phyloP scores from a whole-genome alignment of 2,797 vertebrate genomes.

The Heliangelus exortis region DNA sequence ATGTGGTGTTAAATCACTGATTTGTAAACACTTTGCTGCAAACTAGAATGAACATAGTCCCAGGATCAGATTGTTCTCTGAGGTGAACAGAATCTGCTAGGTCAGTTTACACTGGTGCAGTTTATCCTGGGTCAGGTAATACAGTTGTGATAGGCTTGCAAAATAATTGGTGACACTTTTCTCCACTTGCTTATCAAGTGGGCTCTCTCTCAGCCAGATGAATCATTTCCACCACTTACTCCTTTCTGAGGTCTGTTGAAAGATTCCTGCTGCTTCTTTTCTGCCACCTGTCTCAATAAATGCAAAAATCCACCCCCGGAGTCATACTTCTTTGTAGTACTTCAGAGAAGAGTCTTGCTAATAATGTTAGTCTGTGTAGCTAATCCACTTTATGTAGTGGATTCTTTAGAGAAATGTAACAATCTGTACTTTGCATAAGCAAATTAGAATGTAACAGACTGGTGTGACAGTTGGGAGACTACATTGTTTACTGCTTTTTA shows the following conservation, averaged over 20 bases:
- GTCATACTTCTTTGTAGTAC: neutral
- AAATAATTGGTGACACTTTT: neutral
- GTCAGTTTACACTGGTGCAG: neutral
- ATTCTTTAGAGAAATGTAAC: neutral
- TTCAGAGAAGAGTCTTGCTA: neutral
- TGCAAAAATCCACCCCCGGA: neutral
- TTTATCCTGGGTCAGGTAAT: slow-evolving; percentile 26
- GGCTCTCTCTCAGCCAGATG: neutral
- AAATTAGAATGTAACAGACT: neutral
- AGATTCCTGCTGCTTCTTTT: neutral
- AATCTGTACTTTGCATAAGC: neutral
- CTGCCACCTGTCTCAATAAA: slow-evolving; percentile 7
- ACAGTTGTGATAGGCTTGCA: neutral
- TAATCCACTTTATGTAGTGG: neutral
- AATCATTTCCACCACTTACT: neutral
- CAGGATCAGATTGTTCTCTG: neutral
- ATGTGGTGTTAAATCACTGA: neutral
- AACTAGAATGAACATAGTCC: neutral
- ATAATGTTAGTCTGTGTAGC: neutral
- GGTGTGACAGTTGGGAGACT: neutral
- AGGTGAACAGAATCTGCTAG: neutral
- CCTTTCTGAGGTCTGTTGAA: neutral
- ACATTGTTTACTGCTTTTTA: neutral
- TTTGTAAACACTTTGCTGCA: neutral
- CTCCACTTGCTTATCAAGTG: neutral